Evolutionary conservation across 2,797 vertebrate species (phyloP).

Genomic region (Cirrhinus mrigala): DNA sequence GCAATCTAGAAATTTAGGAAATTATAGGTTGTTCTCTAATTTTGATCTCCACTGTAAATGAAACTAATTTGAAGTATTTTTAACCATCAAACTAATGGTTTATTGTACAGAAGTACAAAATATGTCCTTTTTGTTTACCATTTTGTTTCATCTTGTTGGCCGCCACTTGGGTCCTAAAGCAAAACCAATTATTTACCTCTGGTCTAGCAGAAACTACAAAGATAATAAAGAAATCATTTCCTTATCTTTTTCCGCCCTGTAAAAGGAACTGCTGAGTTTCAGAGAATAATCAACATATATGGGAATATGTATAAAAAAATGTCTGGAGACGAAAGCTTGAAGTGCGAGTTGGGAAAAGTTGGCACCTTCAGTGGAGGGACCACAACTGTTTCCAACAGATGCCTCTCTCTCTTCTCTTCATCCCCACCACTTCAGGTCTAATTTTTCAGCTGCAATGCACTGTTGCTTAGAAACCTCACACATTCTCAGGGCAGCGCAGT

Average conservation of each 20-base stretch:
- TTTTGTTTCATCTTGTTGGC: not conserved
- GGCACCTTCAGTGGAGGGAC: conserved; percentile 11
- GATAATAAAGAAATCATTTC: not conserved
- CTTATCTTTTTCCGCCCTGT: not conserved
- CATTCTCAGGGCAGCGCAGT: not conserved
- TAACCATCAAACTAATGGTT: not conserved
- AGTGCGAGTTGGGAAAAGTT: not conserved
- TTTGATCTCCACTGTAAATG: too few species aligned
- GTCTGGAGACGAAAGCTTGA: too few species aligned
- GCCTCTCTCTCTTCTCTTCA: conserved; percentile 20
- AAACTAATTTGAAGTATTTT: not conserved
- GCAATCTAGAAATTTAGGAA: too few species aligned
- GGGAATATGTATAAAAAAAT: conserved; percentile 10
- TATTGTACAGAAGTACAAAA: not conserved
- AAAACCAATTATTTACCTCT: not conserved
- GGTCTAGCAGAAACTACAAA: not conserved
- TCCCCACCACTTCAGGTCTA: conserved; percentile 25
- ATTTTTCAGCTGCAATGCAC: conserved; percentile 38
- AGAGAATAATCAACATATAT: not conserved
- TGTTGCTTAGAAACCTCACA: conserved; percentile 53
- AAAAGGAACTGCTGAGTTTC: not conserved
- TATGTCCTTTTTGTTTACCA: not conserved
- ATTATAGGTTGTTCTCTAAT: too few species aligned
- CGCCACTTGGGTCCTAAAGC: not conserved
- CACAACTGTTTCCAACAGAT: conserved; percentile 20